These are phyloP conservation scores for Proisotoma minuta DNA, from an alignment of 2,888 invertebrate genomes.

Conservation along the genomic window DNA sequence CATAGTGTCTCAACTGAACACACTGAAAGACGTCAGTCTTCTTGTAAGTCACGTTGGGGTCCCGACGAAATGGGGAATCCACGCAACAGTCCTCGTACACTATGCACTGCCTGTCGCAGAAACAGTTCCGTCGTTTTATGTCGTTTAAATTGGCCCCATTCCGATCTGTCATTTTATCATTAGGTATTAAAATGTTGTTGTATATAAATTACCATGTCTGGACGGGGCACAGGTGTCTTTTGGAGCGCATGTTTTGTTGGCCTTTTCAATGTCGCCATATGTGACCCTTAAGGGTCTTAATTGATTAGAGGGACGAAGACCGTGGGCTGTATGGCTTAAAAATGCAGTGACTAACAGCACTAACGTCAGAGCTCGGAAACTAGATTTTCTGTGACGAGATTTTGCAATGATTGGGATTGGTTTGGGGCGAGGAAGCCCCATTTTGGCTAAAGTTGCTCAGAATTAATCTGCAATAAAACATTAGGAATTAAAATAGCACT, in stretches of 20 bases:
- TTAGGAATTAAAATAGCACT: no score
- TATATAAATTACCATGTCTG: slow-evolving; percentile 31
- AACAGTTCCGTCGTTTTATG: slow-evolving; percentile 52
- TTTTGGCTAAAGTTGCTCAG: no score
- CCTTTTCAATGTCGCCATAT: slow-evolving; percentile 46
- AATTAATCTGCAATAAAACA: no score
- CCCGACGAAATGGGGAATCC: slow-evolving; percentile 49
- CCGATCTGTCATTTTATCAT: slow-evolving; percentile 38
- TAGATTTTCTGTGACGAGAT: neutral
- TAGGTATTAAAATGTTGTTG: neutral
- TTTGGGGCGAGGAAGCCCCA: no score
- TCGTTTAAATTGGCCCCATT: slow-evolving; percentile 48
- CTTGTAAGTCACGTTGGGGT: slow-evolving; percentile 48
- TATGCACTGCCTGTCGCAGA: slow-evolving; percentile 53
- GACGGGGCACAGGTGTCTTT: slow-evolving; percentile 46
- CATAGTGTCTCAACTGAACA: slow-evolving; percentile 49
- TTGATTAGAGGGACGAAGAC: neutral
- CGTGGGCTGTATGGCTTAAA: neutral
- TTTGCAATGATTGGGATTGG: neutral
- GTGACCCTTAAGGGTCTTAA: slow-evolving; percentile 43
- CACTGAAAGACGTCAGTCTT: slow-evolving; percentile 50
- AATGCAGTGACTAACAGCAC: neutral
- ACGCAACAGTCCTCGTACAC: slow-evolving; percentile 54
- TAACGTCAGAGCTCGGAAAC: neutral
- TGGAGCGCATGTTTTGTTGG: slow-evolving; percentile 45